Conservation (phyloP, 2,113 vertebrate species). For the Rhinolophus ferrumequinum region DNA sequence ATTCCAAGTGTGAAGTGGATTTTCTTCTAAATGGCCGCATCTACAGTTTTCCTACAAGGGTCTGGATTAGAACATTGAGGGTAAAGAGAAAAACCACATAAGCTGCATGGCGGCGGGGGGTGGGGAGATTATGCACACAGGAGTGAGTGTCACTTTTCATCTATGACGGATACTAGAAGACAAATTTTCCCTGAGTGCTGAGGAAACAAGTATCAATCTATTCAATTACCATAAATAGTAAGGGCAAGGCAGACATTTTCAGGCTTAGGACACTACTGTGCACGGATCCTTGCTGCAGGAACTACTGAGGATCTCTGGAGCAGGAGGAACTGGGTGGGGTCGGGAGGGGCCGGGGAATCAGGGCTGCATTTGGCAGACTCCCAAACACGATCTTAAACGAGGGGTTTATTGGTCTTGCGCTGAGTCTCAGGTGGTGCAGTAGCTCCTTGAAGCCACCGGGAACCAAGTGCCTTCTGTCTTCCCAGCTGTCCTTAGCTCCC, state of each 20-base stretch:
- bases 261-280: not conserved
- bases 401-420: not conserved
- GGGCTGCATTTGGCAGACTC: not conserved
- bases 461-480: not conserved
- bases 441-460: not conserved
- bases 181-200: not conserved
- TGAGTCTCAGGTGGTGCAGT: not conserved
- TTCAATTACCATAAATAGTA: not conserved
- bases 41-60: not conserved
- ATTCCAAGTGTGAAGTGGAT: not conserved
- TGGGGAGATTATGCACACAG: not conserved
- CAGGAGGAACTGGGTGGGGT: accelerated
- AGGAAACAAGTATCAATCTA: not conserved
- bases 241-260: not conserved
- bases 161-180: not conserved
- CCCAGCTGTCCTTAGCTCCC: not conserved
- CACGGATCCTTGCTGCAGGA: not conserved
- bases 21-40: not conserved
- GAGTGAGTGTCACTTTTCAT: not conserved
- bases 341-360: accelerated
- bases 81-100: not conserved
- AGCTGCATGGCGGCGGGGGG: not conserved
- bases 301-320: not conserved
- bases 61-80: not conserved
- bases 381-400: not conserved